phyloP scores from a whole-genome alignment of 2,888 invertebrate genomes.

The Branchinecta sandiegonensis region DNA sequence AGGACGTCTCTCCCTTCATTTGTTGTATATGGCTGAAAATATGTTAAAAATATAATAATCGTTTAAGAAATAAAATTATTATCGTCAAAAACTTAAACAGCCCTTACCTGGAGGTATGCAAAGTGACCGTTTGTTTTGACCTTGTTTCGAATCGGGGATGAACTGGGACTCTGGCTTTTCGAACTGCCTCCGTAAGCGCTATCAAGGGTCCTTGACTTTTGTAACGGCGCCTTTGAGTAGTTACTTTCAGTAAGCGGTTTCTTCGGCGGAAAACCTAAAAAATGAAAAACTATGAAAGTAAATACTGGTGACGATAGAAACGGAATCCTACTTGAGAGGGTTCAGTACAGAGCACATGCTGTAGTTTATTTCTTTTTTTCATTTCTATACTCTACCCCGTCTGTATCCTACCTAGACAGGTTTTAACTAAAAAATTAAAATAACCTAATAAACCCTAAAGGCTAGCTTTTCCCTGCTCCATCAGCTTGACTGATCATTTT shows the following conservation, averaged over 20 bases:
- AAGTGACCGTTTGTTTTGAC: conserved; percentile 52
- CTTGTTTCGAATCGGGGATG: conserved; percentile 55
- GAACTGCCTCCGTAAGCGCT: not conserved
- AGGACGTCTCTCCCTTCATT: too few species aligned
- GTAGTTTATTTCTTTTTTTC: too few species aligned
- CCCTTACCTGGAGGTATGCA: conserved; percentile 47
- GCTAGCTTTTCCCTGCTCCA: too few species aligned
- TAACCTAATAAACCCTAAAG: too few species aligned
- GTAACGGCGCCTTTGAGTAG: not conserved
- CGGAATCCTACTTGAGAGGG: too few species aligned
- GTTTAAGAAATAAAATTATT: not conserved
- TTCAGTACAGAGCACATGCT: too few species aligned
- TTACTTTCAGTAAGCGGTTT: conserved; percentile 21
- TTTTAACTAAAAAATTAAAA: too few species aligned
- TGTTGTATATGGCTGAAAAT: too few species aligned
- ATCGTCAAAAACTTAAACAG: not conserved
- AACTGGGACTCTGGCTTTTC: not conserved
- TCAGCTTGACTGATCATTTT: too few species aligned
- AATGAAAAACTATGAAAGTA: not conserved
- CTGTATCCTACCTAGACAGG: too few species aligned
- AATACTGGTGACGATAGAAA: not conserved
- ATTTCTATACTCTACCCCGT: too few species aligned
- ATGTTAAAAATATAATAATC: not conserved
- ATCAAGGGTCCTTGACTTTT: not conserved
- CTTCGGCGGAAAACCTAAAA: conserved; percentile 21